Percentiles rank a stretch among this genome's conserved stretches.
These are phyloP conservation scores for Fundulus diaphanus DNA, from an alignment of 2,797 vertebrate genomes.

Conservation along the genomic window DNA sequence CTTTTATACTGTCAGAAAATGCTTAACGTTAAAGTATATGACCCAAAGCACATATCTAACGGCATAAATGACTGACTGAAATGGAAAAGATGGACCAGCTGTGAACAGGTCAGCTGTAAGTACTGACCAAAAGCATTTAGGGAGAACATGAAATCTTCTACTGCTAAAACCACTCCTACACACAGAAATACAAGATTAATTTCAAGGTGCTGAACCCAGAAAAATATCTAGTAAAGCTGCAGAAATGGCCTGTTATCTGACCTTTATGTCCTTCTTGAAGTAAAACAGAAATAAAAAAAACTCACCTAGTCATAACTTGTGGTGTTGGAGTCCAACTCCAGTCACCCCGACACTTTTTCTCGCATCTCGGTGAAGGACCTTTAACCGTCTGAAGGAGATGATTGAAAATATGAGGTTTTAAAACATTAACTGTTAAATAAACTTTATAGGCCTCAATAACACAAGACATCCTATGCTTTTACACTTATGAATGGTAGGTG, in stretches of 20 bases:
- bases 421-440: background rate
- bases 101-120: background rate
- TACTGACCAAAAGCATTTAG: background rate
- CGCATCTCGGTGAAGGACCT: background rate
- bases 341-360: background rate
- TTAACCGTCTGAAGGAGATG: background rate
- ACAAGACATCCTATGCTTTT: background rate
- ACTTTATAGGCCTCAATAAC: background rate
- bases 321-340: background rate
- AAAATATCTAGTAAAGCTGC: background rate
- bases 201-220: background rate
- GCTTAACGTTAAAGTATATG: background rate
- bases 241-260: background rate
- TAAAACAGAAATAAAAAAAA: background rate
- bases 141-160: background rate
- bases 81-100: slow-evolving; percentile 2
- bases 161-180: slow-evolving; percentile 2
- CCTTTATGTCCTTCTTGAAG: background rate
- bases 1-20: background rate
- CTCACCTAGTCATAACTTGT: background rate
- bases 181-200: background rate
- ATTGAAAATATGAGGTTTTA: background rate
- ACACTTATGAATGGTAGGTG: background rate
- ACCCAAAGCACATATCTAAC: background rate
- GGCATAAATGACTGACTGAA: background rate